Evolutionary conservation across 2,888 invertebrate genomes (phyloP).

Genomic region (Pollenia labialis): DNA sequence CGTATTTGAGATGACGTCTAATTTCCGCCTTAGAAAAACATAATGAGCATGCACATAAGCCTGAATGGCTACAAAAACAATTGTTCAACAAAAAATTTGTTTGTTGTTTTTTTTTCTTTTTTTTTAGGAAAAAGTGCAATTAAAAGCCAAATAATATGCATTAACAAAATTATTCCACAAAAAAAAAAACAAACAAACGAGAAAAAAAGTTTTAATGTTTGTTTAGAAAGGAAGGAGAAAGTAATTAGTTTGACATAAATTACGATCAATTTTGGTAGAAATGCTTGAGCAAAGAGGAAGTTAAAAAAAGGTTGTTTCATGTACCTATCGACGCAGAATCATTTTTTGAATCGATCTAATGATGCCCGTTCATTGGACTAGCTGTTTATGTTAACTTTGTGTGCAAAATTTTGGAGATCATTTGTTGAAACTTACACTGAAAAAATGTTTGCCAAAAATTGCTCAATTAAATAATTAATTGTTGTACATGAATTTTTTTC

Average conservation of each 20-base stretch:
- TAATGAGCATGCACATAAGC: constrained; percentile 54
- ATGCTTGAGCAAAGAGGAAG: background rate
- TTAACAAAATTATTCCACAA: background rate
- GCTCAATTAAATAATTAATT: no score
- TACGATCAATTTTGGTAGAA: constrained; percentile 38
- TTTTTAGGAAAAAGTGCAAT: background rate
- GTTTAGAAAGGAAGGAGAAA: background rate
- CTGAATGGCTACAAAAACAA: constrained; percentile 52
- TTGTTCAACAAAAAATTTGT: constrained; percentile 24
- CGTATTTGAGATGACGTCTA: constrained; percentile 60
- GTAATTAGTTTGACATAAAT: background rate
- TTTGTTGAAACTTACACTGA: no score
- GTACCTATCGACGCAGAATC: no score
- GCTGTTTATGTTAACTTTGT: no score
- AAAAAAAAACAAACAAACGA: background rate
- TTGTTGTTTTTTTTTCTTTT: background rate
- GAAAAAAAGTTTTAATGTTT: constrained; percentile 1
- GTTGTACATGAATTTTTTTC: no score
- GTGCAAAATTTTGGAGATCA: no score
- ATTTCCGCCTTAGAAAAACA: constrained; percentile 66
- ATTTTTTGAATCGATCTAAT: no score
- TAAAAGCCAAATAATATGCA: constrained; percentile 32
- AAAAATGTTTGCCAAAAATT: no score
- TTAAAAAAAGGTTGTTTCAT: background rate
- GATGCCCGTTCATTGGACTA: no score